Percentiles rank a stretch among this genome's conserved stretches.
These are phyloP conservation scores for Erannis defoliaria DNA, from an alignment of 2,888 invertebrate species.

Conservation along the genomic window DNA sequence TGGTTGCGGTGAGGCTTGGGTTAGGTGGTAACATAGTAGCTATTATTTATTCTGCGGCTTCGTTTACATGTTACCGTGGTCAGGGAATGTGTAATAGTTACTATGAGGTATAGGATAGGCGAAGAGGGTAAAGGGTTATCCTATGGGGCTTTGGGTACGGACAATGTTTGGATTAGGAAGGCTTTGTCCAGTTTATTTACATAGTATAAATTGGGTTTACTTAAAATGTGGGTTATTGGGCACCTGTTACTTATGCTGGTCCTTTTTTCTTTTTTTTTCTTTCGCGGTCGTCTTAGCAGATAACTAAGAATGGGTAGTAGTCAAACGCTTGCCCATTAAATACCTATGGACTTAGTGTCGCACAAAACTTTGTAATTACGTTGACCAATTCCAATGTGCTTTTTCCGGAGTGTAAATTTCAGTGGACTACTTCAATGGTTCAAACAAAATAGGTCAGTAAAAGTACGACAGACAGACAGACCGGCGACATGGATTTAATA, in stretches of 20 bases:
- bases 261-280: no score
- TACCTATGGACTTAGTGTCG: no score
- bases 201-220: slow-evolving; percentile 6
- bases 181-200: slow-evolving; percentile 8
- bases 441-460: no score
- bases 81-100: not conserved
- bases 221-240: slow-evolving; percentile 7
- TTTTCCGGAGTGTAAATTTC: no score
- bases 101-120: not conserved
- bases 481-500: no score
- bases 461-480: no score
- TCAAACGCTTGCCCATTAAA: no score
- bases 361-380: no score
- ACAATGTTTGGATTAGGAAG: slow-evolving; percentile 14
- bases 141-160: slow-evolving; percentile 8
- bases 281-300: no score
- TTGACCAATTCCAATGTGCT: no score
- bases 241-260: not conserved
- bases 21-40: not conserved
- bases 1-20: slow-evolving; percentile 31
- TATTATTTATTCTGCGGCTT: not conserved
- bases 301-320: no score
- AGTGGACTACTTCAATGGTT: no score
- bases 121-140: not conserved
- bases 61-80: not conserved